Evolutionary conservation across 92 coral and sea anemone genomes (phyloP).

Genomic region (Epizoanthus fatuus): DNA sequence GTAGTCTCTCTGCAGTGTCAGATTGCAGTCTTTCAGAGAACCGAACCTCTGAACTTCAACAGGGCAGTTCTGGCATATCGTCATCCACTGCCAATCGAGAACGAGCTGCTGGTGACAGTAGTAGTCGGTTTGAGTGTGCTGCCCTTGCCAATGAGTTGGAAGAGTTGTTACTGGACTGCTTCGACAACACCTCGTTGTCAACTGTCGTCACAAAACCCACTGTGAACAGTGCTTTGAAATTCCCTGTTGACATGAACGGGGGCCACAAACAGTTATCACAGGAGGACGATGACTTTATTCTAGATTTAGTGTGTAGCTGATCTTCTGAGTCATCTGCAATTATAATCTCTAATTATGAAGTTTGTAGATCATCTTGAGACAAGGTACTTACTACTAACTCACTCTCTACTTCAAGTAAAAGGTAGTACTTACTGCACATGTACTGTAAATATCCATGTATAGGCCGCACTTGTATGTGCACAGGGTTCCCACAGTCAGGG

Average conservation of each 20-base stretch:
- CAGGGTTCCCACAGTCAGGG: no score
- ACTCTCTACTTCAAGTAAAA: no score
- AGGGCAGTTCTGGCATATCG: not conserved
- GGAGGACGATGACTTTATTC: slow-evolving; percentile 11
- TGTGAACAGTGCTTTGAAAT: not conserved
- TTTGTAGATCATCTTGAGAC: no score
- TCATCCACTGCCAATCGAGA: not conserved
- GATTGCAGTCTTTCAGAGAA: slow-evolving; percentile 1
- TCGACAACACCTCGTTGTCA: slow-evolving; percentile 9
- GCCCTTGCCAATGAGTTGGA: slow-evolving; percentile 71
- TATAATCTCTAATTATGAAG: no score
- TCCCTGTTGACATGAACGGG: not conserved
- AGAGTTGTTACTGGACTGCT: slow-evolving; percentile 74
- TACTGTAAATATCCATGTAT: no score
- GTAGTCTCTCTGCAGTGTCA: slow-evolving; percentile 51
- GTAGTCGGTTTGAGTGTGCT: not conserved
- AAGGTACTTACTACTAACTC: no score
- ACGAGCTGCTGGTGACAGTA: not conserved
- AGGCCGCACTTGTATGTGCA: no score
- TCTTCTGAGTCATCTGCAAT: not conserved
- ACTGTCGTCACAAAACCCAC: not conserved
- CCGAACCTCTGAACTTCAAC: not conserved
- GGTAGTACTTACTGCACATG: no score
- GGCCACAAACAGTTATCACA: not conserved
- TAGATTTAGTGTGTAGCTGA: slow-evolving; percentile 12